Percentiles rank a stretch among this genome's conserved stretches.
Evolutionary conservation across 2,888 invertebrate species (phyloP).

Genomic region (Sinopyrophorus schimmeli): DNA sequence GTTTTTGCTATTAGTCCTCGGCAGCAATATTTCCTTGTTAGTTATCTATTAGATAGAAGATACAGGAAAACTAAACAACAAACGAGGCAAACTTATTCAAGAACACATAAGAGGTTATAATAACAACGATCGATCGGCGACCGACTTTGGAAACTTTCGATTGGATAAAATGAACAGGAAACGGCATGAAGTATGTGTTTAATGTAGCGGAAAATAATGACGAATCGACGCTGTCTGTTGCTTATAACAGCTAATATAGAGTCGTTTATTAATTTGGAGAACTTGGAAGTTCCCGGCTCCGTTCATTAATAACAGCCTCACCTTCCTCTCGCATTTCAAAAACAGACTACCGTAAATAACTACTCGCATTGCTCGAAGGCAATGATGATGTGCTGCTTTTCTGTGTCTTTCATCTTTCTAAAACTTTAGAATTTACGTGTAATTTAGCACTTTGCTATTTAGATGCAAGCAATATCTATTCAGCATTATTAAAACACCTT

Average conservation of each 20-base stretch:
- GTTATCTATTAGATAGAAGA: constrained; percentile 18
- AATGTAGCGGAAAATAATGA: constrained; percentile 60
- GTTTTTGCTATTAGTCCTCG: constrained; percentile 8
- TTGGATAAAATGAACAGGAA: constrained; percentile 53
- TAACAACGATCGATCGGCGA: constrained; percentile 35
- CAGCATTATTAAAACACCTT: no score
- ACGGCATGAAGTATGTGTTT: constrained; percentile 57
- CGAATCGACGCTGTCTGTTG: constrained; percentile 58
- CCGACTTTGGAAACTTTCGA: constrained; percentile 46
- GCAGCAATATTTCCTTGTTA: constrained; percentile 13
- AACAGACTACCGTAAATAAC: constrained; percentile 54
- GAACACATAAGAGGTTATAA: constrained; percentile 38
- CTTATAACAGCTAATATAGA: constrained; percentile 57
- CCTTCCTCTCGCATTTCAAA: constrained; percentile 52
- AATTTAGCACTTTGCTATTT: constrained; percentile 20
- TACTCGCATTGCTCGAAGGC: constrained; percentile 37
- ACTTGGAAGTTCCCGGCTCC: constrained; percentile 48
- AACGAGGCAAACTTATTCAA: constrained; percentile 39
- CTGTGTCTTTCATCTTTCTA: constrained; percentile 27
- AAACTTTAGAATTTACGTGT: constrained; percentile 21
- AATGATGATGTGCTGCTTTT: constrained; percentile 48
- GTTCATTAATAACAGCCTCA: constrained; percentile 57
- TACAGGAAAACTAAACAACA: constrained; percentile 27
- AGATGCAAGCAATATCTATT: constrained; percentile 11
- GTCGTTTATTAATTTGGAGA: constrained; percentile 58